Evolutionary conservation across 1,140 invertebrate genomes (phyloP), one percentile per base, ranked within the genome.

Genomic region (Drosophila asahinai): DNA sequence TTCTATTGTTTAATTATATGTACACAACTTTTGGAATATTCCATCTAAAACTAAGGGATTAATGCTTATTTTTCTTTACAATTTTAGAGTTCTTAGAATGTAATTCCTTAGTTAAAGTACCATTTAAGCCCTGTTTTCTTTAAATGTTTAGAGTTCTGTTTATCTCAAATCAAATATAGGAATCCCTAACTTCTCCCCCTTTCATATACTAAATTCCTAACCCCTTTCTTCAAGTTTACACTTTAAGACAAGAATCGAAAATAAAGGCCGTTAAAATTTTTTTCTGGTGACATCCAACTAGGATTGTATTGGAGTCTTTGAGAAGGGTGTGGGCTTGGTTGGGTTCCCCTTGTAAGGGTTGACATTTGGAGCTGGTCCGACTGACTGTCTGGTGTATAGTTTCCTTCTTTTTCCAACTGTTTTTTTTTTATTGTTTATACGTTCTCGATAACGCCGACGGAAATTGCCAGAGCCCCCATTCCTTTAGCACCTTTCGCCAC

Each of bases 371-470:
- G 11, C 25, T 47, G 43, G 7, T 55, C 27, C 54, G 42, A 66
- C 52, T 59, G 71, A 47, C 74, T 66, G 74, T 64, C 51, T 66
- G 67, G 64, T 57, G 40, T 48, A 68, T 68, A 71, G 67, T 71
- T 77, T 49, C 48, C 49, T 71, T 8, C 40, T 22, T 27, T 86
- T 79, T 63, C 62, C 57, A 43, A 27, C 48, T 42, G 48, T 68
- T 58, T 55, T 83, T 58, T 55, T 83, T 89, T 87, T 87, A 87
- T 89, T 87, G 83, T 87, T 87, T 87, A 87, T 87, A 74, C 83
- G 84, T 83, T 87, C 87, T 89, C 84, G 83, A 87, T 87, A 83
- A 83, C 77, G 77, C 80, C 83, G 74, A 87, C 83, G 83, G 83
- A 87, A 87, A 87, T 89, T 87, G 83, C 83, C 68, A 87, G 77